Evolutionary conservation across 2,888 invertebrate genomes (phyloP), one percentile per base, ranked within the genome.

Genomic region (Drosophila suboccidentalis): DNA sequence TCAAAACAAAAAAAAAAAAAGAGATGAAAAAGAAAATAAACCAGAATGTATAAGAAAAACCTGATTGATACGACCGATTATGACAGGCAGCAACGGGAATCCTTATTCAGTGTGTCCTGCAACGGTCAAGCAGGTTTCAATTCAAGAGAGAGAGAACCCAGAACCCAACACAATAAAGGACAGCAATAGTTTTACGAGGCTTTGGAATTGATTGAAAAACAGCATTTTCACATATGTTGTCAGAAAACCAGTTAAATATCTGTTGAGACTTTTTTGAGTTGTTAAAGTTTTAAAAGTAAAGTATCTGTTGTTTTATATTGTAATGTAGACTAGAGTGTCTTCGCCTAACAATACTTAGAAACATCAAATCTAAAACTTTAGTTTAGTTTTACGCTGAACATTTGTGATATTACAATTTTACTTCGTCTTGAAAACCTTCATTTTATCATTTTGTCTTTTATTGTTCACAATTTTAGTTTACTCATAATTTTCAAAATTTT

Each of bases 1-100:
- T 67, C 39, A 66, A 36, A 46, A 46, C 22, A 22, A 15, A 44
- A 43, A 44, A 53, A 17, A 39, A 11, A 5, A 17, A 19, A 26
- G 17, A 38, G 13, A 38, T 38, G 9, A 17, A 15, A 2, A 29
- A 17, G 34, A 60, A 43, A 29, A 11, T 51, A 11, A 15, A 44
- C 32, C 22, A 36, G 10, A 38, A 34, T 39, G 11, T 53, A 39
- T 26, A 15, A 19, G 41, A 46, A 54, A 57, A 47, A 43, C 68
- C 58, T 69, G 76, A 76, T 76, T 72, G 75, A 75, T 75, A 72
- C 68, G 57, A 60, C 46, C 15, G 75, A 68, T 75, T 75, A 68
- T 64, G 71, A 64, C 64, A 70, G 46, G 64, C 74, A 46, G 39
- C 75, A 75, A 47, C 47, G 47, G 55, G 34, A 59, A 29, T 50